Conservation (phyloP, 2,888 invertebrate genomes). For the Malachius bipustulatus region DNA sequence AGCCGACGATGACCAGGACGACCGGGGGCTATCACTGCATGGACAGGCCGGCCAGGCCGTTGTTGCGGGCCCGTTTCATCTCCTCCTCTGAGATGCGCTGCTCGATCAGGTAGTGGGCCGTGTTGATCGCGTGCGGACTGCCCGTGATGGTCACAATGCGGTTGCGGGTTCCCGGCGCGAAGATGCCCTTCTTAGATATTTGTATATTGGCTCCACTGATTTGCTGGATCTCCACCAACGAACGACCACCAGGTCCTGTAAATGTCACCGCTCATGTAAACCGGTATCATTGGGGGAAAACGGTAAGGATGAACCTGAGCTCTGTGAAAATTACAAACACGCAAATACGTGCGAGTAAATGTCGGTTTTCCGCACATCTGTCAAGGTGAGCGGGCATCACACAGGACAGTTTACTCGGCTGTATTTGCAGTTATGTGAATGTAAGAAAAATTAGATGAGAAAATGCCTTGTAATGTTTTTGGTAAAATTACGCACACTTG, state of each 20-base stretch:
- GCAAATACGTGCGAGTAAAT: too few species aligned
- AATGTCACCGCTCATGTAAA: too few species aligned
- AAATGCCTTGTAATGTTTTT: too few species aligned
- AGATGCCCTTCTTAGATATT: slow-evolving; percentile 96
- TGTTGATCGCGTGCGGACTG: slow-evolving; percentile 74
- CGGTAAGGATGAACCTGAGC: too few species aligned
- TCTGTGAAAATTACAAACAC: too few species aligned
- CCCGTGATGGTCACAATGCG: slow-evolving; percentile 94
- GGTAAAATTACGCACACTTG: too few species aligned
- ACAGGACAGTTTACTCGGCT: too few species aligned
- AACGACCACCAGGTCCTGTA: slow-evolving; percentile 82
- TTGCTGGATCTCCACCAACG: slow-evolving; percentile 94
- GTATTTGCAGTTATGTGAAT: too few species aligned
- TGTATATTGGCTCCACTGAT: slow-evolving; percentile 95
- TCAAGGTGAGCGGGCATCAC: too few species aligned
- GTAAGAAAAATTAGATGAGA: too few species aligned
- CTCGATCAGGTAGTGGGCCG: slow-evolving; percentile 91
- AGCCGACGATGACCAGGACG: slow-evolving; percentile 14
- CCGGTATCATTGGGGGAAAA: too few species aligned
- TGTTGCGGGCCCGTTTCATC: slow-evolving; percentile 85
- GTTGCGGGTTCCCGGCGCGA: slow-evolving; percentile 94
- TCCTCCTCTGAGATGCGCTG: slow-evolving; percentile 95
- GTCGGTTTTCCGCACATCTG: too few species aligned
- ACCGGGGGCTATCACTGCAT: slow-evolving; percentile 58
- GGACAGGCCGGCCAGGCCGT: slow-evolving; percentile 55